Conservation (phyloP, 2,797 vertebrate genomes). For the Hydrocynus forskahlii region DNA sequence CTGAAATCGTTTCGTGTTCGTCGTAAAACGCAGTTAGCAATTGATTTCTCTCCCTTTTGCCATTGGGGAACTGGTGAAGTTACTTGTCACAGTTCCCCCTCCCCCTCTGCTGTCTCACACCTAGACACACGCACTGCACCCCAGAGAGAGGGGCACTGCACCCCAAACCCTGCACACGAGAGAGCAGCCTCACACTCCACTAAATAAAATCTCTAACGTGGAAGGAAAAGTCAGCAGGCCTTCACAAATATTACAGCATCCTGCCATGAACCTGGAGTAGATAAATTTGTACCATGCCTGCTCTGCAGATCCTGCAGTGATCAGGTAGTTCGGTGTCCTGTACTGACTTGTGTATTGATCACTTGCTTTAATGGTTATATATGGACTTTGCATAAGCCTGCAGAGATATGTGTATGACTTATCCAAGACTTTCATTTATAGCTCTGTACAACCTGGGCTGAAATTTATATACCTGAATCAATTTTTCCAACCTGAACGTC, state of each 20-base stretch:
- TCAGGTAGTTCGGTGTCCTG: background rate
- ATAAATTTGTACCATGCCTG: background rate
- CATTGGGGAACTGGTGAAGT: background rate
- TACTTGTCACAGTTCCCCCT: background rate
- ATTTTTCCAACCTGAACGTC: no score
- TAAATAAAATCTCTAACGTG: background rate
- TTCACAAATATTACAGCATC: background rate
- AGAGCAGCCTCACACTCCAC: background rate
- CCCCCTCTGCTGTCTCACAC: background rate
- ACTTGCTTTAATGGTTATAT: no score
- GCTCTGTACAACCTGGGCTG: no score
- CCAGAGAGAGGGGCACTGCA: no score
- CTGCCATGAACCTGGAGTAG: background rate
- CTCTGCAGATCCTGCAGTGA: background rate
- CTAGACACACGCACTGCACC: no score
- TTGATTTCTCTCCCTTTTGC: background rate
- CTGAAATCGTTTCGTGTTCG: background rate
- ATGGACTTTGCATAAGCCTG: no score
- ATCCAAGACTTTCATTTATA: no score
- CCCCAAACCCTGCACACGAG: background rate
- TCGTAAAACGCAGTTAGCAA: background rate
- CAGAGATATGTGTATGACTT: no score
- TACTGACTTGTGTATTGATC: no score
- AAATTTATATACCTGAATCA: no score
- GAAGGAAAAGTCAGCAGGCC: background rate